Evolutionary conservation across 2,797 vertebrate genomes (phyloP), one percentile per base, ranked within the genome.

Genomic region (Aeoliscus strigatus): DNA sequence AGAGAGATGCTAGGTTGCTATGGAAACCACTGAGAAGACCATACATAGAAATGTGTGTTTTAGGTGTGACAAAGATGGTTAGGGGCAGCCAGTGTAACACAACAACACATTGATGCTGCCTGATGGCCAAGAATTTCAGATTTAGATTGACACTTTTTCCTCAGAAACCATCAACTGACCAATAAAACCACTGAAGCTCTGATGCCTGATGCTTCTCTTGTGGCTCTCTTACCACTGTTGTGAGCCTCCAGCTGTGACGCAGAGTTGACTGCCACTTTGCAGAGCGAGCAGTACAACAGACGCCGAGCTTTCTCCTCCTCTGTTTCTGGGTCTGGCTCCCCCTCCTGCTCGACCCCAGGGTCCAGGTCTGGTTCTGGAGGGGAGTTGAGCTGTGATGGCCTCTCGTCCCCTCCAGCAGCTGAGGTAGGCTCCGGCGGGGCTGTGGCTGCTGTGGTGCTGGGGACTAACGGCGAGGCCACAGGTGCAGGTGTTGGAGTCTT

Each of bases 181-280:
- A n/a, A n/a, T n/a, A n/a, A n/a, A n/a, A n/a, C n/a, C n/a, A n/a
- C n/a, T n/a, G n/a, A n/a, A n/a, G n/a, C n/a, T n/a, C n/a, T n/a
- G n/a, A n/a, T n/a, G n/a, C n/a, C n/a, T n/a, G n/a, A n/a, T n/a
- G n/a, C n/a, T n/a, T n/a, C n/a, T n/a, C n/a, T n/a, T n/a, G n/a
- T n/a, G 28, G 23, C 8, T 8, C 14, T 14, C 92, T 92, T 66
- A 99, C 96, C 96, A 27, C 90, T 97, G 87, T 96, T 99, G 85
- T 99, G 96, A 1, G 96, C 96, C 70, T 98, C 94, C 76, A 99
- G 89, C 87, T 99, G 96, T 0, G 96, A 99, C 21, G 91, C 87
- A 0, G 96, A 99, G 88, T 99, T 99, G 77, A 97, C 96, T n/a
- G 94, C 96, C 45, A 98, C 94, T 80, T 96, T 98, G 89, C 96